Evolutionary conservation across 1,140 invertebrate genomes (phyloP).

Genomic region (Eumeta japonica): DNA sequence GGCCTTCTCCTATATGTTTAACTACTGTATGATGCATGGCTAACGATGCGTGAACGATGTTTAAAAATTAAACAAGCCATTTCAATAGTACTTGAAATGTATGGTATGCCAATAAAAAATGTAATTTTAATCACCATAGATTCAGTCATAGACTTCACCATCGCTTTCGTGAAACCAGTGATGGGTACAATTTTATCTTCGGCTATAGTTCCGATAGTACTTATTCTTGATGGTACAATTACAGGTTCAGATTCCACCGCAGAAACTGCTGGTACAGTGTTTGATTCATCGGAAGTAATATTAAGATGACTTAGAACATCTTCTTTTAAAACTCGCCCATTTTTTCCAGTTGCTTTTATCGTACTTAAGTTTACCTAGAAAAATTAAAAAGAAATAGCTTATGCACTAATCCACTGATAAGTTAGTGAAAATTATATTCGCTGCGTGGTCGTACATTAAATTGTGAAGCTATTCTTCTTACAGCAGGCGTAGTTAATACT

Average conservation of each 20-base stretch:
- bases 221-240: conserved; percentile 14
- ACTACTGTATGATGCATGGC: no score
- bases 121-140: conserved; percentile 65
- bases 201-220: conserved; percentile 30
- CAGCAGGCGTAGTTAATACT: conserved; percentile 88
- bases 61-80: no score
- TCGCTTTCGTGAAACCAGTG: conserved; percentile 83
- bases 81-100: no score
- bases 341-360: conserved; percentile 82
- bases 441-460: conserved; percentile 68
- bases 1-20: no score
- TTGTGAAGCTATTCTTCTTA: conserved; percentile 88
- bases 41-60: no score
- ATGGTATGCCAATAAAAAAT: no score
- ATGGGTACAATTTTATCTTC: conserved; percentile 40
- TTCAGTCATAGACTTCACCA: conserved; percentile 95
- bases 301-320: conserved; percentile 82
- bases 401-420: no score
- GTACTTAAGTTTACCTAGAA: conserved; percentile 71
- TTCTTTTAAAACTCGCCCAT: conserved; percentile 93
- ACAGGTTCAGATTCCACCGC: conserved; percentile 14
- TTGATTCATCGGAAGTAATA: conserved; percentile 47
- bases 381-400: no score
- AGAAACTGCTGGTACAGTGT: conserved; percentile 28
- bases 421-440: conserved; percentile 6